Evolutionary conservation across 2,113 vertebrate genomes (phyloP).

Genomic region (Epinephelus moara): DNA sequence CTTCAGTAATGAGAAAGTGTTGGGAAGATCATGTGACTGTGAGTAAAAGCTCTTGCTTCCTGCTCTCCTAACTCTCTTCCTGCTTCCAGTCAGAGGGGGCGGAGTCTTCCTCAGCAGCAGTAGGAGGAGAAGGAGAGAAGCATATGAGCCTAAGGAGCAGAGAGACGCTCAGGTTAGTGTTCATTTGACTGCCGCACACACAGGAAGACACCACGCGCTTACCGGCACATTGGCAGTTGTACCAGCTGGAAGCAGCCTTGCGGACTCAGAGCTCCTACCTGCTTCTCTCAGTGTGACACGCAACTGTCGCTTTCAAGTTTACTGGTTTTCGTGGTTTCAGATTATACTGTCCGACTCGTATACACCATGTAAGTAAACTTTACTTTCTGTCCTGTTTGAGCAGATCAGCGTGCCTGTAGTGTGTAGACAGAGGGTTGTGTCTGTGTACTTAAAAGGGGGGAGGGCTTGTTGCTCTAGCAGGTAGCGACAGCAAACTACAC

Average conservation of each 20-base stretch:
- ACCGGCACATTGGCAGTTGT: background rate
- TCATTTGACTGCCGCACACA: constrained; percentile 36
- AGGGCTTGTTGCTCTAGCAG: constrained; percentile 26
- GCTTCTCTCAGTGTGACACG: background rate
- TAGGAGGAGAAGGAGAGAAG: constrained; percentile 24
- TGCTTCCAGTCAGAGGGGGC: constrained; percentile 38
- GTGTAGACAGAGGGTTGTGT: constrained; percentile 25
- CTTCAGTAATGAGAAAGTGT: constrained; percentile 12
- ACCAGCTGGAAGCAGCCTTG: constrained; percentile 1
- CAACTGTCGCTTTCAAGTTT: background rate
- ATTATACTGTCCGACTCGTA: background rate
- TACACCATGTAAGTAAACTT: constrained; percentile 63
- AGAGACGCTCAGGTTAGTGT: constrained; percentile 55
- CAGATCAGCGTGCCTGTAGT: constrained; percentile 13
- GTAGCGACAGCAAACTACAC: constrained; percentile 4
- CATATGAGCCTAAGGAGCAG: constrained; percentile 37
- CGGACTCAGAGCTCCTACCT: background rate
- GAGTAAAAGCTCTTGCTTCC: constrained; percentile 65
- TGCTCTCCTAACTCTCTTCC: constrained; percentile 55
- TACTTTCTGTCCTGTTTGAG: constrained; percentile 37
- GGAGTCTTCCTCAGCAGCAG: constrained; percentile 53
- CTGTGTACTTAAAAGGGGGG: constrained; percentile 21
- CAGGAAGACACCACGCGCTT: background rate
- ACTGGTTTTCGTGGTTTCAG: background rate
- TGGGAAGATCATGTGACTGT: constrained; percentile 36